phyloP scores from a whole-genome alignment of 2,797 vertebrate species.

The Brotula barbata region DNA sequence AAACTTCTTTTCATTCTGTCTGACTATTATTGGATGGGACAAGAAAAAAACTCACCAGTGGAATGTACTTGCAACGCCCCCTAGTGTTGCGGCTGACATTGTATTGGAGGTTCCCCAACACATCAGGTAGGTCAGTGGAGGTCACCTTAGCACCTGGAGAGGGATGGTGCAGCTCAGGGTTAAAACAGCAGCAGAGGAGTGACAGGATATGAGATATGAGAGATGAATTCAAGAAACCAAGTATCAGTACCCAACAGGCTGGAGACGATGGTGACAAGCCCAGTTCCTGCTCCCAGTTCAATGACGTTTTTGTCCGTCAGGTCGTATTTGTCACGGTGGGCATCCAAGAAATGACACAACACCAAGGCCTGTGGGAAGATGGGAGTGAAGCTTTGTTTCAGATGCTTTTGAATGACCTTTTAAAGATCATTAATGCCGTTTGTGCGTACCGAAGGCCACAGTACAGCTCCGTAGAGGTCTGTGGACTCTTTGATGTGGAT shows the following conservation, averaged over 20 bases:
- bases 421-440: too few species aligned
- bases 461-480: conserved; percentile 90
- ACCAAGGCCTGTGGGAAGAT: conserved; percentile 84
- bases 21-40: too few species aligned
- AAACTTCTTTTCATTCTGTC: too few species aligned
- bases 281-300: conserved; percentile 96
- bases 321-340: conserved; percentile 81
- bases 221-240: background rate
- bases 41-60: conserved; percentile 67
- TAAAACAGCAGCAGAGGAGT: background rate
- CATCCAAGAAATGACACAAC: conserved; percentile 93
- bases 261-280: conserved; percentile 91
- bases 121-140: conserved; percentile 91
- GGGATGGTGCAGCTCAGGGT: background rate
- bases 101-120: conserved; percentile 89
- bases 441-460: conserved; percentile 91
- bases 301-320: conserved; percentile 90
- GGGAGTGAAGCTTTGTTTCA: too few species aligned
- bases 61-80: conserved; percentile 83
- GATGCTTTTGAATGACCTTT: too few species aligned
- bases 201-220: background rate
- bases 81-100: conserved; percentile 89
- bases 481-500: conserved; percentile 91
- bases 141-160: conserved; percentile 84
- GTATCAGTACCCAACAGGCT: conserved; percentile 84